Percentiles rank a stretch among this genome's conserved stretches.
Evolutionary conservation across 2,113 vertebrate species (phyloP).

Genomic region (Brienomyrus longianalis): DNA sequence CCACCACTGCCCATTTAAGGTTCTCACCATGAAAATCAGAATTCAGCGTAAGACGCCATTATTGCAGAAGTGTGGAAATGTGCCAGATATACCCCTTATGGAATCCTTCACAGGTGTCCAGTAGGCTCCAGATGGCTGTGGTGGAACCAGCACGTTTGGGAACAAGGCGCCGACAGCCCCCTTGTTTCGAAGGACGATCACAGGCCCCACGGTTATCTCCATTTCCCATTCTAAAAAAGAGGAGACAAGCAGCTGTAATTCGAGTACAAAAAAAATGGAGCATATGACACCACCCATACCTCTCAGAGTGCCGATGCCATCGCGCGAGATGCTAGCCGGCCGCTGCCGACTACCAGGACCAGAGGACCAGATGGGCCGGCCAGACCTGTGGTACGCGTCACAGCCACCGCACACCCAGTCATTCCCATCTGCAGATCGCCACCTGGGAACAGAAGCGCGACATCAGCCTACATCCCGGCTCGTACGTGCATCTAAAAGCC

Average conservation of each 20-base stretch:
- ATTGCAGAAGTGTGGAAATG: not conserved
- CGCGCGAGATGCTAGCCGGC: not conserved
- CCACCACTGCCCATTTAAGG: not conserved
- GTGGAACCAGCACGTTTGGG: not conserved
- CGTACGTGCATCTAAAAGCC: not conserved
- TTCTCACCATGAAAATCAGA: not conserved
- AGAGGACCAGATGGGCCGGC: not conserved
- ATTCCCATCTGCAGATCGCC: conserved; percentile 9
- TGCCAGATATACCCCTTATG: not conserved
- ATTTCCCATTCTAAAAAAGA: not conserved
- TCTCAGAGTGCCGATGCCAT: not conserved
- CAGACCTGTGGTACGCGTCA: not conserved
- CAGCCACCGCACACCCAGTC: conserved; percentile 3
- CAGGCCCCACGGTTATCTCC: not conserved
- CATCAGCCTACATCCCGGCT: not conserved
- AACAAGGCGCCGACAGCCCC: not conserved
- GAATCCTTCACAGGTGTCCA: not conserved
- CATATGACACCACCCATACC: not conserved
- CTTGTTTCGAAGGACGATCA: not conserved
- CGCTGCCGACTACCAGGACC: not conserved
- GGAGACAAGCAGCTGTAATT: not conserved
- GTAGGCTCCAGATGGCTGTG: not conserved
- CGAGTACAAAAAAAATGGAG: not conserved
- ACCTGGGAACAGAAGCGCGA: not conserved
- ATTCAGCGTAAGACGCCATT: not conserved